These are phyloP conservation scores for Hyposoter didymator DNA, from an alignment of 2,888 invertebrate genomes.

Conservation along the genomic window DNA sequence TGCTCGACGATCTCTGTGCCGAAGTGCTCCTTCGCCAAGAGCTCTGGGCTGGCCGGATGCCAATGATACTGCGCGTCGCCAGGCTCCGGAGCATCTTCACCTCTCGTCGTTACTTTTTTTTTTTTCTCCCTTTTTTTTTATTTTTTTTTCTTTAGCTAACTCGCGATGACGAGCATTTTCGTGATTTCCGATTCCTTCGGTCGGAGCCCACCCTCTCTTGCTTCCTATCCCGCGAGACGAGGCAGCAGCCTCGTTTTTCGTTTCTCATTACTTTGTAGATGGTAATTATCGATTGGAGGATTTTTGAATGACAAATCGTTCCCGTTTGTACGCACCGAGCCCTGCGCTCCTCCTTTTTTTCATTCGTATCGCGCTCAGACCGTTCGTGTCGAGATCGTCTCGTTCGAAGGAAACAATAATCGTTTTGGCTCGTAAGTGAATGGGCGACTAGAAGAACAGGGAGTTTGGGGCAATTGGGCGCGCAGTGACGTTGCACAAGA, in stretches of 20 bases:
- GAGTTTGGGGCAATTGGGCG: no score
- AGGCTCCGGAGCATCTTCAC: background rate
- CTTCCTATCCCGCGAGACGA: background rate
- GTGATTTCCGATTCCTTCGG: background rate
- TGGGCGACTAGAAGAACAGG: no score
- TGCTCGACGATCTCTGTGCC: constrained; percentile 8
- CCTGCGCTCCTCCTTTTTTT: background rate
- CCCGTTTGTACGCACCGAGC: background rate
- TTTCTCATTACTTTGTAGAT: constrained; percentile 1
- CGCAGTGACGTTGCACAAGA: no score
- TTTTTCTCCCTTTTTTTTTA: background rate
- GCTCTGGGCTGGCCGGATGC: background rate
- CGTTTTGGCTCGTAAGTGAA: no score
- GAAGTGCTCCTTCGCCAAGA: background rate
- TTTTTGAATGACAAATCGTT: constrained; percentile 19
- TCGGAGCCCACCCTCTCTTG: background rate
- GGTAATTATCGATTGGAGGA: constrained; percentile 11
- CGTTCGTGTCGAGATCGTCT: no score
- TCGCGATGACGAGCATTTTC: constrained; percentile 15
- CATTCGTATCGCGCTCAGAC: no score
- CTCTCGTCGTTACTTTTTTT: background rate
- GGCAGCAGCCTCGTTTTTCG: background rate
- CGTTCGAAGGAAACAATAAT: no score
- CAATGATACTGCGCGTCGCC: background rate
- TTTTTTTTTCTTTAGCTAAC: background rate